Conservation (phyloP, 64 coral and sea anemone species). For the Astreopora myriophthalma region DNA sequence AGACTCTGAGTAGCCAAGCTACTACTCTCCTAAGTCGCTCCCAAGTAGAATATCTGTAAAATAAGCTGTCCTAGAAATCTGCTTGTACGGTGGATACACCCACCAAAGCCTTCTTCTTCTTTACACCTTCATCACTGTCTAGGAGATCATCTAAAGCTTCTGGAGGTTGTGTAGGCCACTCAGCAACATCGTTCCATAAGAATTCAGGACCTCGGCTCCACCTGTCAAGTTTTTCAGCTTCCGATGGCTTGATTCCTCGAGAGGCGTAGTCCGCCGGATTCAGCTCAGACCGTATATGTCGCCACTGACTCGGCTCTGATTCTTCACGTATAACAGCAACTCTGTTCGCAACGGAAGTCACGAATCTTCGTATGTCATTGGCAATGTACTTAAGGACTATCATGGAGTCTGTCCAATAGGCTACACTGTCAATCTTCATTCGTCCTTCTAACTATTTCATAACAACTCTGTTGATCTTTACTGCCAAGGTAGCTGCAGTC, state of each 20-base stretch:
- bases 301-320: constrained; percentile 54
- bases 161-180: constrained; percentile 66
- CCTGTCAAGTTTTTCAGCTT: constrained; percentile 28
- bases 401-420: constrained; percentile 71
- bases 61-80: too few species aligned
- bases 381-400: not conserved
- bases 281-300: constrained; percentile 39
- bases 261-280: too few species aligned
- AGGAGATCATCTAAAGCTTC: not conserved
- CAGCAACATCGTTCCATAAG: constrained; percentile 42
- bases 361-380: constrained; percentile 64
- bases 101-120: too few species aligned
- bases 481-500: not conserved
- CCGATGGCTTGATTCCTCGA: constrained; percentile 52
- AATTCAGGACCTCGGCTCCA: constrained; percentile 62
- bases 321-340: constrained; percentile 72
- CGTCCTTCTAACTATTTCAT: constrained; percentile 30
- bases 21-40: too few species aligned
- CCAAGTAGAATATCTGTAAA: not conserved
- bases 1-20: not conserved
- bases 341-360: constrained; percentile 60
- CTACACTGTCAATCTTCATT: not conserved
- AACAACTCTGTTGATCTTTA: constrained; percentile 46
- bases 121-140: too few species aligned
- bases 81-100: too few species aligned